Evolutionary conservation across 2,113 vertebrate species (phyloP).

Genomic region (Mormyrus lacerda): DNA sequence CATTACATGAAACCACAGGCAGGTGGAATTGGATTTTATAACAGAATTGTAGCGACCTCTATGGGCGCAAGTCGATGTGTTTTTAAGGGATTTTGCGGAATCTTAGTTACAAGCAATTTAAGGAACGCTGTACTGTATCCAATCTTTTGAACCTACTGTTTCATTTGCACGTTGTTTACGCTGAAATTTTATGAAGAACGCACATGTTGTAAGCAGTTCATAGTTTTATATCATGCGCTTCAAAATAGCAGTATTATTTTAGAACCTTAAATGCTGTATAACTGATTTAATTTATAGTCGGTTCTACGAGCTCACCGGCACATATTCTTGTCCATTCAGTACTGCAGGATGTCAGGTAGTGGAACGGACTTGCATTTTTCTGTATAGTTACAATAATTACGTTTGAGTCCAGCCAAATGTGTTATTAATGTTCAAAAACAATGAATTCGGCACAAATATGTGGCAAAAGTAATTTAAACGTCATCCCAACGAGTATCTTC

Average conservation of each 20-base stretch:
- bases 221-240: background rate
- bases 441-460: background rate
- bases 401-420: background rate
- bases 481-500: background rate
- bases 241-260: background rate
- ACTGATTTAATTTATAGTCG: background rate
- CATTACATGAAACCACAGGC: conserved; percentile 40
- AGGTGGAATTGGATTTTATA: conserved; percentile 36
- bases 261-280: background rate
- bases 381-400: background rate
- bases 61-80: conserved; percentile 36
- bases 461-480: background rate
- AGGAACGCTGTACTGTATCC: background rate
- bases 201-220: background rate
- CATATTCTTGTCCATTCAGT: background rate
- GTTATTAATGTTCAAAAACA: background rate
- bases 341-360: background rate
- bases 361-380: background rate
- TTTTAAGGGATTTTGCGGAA: background rate
- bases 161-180: background rate
- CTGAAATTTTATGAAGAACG: background rate
- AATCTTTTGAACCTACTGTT: background rate
- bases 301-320: background rate
- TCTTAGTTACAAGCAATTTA: background rate
- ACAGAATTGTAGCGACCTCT: conserved; percentile 67